Base-by-base conservation (phyloP, 1,140 invertebrate genomes). In the Akabosia matsudoensis region DNA sequence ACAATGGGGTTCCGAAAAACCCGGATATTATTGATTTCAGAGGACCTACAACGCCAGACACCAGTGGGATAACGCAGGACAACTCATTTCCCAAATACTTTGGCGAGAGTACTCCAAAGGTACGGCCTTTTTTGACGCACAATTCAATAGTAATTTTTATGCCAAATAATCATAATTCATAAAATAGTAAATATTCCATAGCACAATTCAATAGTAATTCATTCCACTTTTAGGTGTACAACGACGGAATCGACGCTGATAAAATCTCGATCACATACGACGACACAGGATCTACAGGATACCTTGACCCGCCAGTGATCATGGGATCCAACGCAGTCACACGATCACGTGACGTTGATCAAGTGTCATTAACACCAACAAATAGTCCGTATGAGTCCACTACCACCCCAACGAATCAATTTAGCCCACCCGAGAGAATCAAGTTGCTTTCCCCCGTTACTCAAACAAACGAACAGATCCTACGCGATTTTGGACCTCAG, bases 41-140 rank as follows among this genome's bases (percentile, higher is more conserved):
- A n/a, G n/a, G n/a, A n/a, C n/a, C 37, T 72, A 72, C 33, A 28
- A 31, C 67, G 14, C 70, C 70, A 72, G n/a, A n/a, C n/a, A n/a
- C n/a, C n/a, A n/a, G n/a, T n/a, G n/a, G n/a, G n/a, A n/a, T n/a
- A n/a, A n/a, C n/a, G n/a, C n/a, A n/a, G n/a, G n/a, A n/a, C n/a
- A n/a, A n/a, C n/a, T n/a, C n/a, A n/a, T n/a, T 67, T 7, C 61
- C 61, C 3, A 24, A 67, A 30, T 67, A 30, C 31, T 10, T 31
- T 16, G 61, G 61, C 24, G 61, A 67, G 4, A 28, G 7, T 10
- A 31, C 24, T 13, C 28, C 61, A 28, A 67, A 67, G n/a, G 28
- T 31, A 4, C n/a, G n/a, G n/a, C n/a, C n/a, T n/a, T n/a, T n/a
- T n/a, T n/a, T n/a, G n/a, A n/a, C n/a, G n/a, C n/a, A n/a, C n/a